These are phyloP conservation scores for Muntiacus muntjak DNA, from an alignment of 2,113 vertebrate species.

Conservation along the genomic window DNA sequence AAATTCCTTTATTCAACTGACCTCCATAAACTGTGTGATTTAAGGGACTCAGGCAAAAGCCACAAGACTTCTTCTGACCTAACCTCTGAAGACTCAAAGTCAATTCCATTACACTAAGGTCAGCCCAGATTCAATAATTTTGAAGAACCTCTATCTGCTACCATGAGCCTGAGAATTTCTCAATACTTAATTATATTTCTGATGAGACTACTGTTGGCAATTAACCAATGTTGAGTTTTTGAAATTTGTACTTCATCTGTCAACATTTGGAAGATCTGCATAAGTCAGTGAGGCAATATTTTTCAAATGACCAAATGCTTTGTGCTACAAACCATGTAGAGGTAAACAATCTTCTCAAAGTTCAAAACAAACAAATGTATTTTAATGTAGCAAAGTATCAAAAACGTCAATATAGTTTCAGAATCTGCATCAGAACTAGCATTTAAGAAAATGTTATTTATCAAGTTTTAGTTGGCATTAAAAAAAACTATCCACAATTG, in stretches of 20 bases:
- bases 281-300: background rate
- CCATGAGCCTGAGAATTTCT: background rate
- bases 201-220: background rate
- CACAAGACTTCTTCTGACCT: background rate
- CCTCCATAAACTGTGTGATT: background rate
- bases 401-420: background rate
- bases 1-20: background rate
- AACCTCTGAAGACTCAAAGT: background rate
- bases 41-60: background rate
- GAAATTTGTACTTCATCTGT: background rate
- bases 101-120: background rate
- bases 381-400: background rate
- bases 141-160: background rate
- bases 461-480: background rate
- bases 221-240: background rate
- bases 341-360: background rate
- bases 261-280: background rate
- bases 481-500: background rate
- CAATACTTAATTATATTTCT: background rate
- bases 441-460: no score
- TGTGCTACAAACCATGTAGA: background rate
- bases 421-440: background rate
- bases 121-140: background rate
- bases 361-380: background rate
- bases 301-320: background rate